Base-by-base conservation (phyloP, 2,888 invertebrate genomes). In the Drosophila testacea region DNA sequence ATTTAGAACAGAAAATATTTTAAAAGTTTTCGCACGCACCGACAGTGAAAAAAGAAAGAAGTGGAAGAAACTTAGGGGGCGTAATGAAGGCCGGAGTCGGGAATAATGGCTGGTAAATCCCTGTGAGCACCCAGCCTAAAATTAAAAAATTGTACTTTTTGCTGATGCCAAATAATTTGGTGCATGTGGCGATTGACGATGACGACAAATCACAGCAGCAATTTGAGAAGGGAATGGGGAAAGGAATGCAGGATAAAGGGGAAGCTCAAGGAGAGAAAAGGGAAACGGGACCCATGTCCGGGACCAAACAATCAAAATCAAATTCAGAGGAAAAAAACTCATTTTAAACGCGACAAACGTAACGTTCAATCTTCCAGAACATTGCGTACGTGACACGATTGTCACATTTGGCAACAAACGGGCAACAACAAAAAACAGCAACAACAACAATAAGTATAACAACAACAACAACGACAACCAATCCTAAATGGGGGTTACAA, bases 301-400 rank as follows among this genome's bases (percentile, higher is more conserved):
- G 80, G 69, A 74, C 81, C 89, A 83, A 89, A 89, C 89, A 89
- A 86, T 86, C 86, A 86, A 86, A 86, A 89, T 86, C 86, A 89
- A 89, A 86, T 86, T 89, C 89, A 72, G 77, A 63, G 50, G 59
- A 64, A 73, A 79, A 83, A 90, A 90, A 80, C 86, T 90, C 83
- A 91, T 90, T 91, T 88, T 83, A 84, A 83, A 90, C 84, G 85
- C 91, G 87, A 90, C 90, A 90, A 90, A 91, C 91, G 90, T 90
- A 90, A 87, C 89, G 90, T 90, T 91, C 91, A 90, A 90, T 90
- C 91, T 90, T 91, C 88, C 88, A 91, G 91, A 90, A 90, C 91
- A 85, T 83, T 83, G 81, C 79, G 81, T 87, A 90, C 90, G 91
- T 90, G 90, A 90, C 88, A 82, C 85, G 90, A 90, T 89, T 91